Base-by-base conservation (phyloP, 1,140 invertebrate species). In the Drosophila sp. region DNA sequence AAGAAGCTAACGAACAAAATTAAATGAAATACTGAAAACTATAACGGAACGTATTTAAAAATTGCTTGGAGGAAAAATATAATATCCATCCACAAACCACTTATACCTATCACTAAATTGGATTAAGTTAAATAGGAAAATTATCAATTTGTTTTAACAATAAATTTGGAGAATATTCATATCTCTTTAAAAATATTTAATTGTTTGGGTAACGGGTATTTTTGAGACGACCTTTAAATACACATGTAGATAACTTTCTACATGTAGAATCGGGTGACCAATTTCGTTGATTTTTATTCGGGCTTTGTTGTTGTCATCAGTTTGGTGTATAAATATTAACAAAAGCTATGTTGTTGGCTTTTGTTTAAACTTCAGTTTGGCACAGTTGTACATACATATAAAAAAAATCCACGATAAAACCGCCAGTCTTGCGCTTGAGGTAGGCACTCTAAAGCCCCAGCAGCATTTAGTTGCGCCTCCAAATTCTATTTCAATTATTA, bases 401-500 rank as follows among this genome's bases (percentile, higher is more conserved):
- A 68, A 64, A 66, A 60, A 33, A 30, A 30, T 27, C 33, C 33
- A 32, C 62, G 40, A 71, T 29, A 62, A 67, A 60, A 56, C 40
- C 27, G 47, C 60, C 76, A 80, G 72, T 74, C 58, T 8, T 57
- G 17, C 50, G 55, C 47, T 76, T 70, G 71, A 77, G 79, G 79
- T 81, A 81, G 81, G 70, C 38, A n/a, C 33, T 38, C 32, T 38
- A 27, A 38, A 17, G 30, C 56, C n/a, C 27, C 35, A 38, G 10
- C 35, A 38, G 35, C 35, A 7, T 17, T 30, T 38, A 27, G 54
- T 47, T 32, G 41, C 35, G 40, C 33, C 6, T 29, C 10, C 4
- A 61, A 61, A n/a, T 25, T 27, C 23, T 17, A 41, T 17, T 50
- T 23, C 3, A 27, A 50, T 10, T 27, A 50, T 17, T 50, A 50